Base-by-base conservation (phyloP, 2,888 invertebrate species). In the Zaprionus lineosus region DNA sequence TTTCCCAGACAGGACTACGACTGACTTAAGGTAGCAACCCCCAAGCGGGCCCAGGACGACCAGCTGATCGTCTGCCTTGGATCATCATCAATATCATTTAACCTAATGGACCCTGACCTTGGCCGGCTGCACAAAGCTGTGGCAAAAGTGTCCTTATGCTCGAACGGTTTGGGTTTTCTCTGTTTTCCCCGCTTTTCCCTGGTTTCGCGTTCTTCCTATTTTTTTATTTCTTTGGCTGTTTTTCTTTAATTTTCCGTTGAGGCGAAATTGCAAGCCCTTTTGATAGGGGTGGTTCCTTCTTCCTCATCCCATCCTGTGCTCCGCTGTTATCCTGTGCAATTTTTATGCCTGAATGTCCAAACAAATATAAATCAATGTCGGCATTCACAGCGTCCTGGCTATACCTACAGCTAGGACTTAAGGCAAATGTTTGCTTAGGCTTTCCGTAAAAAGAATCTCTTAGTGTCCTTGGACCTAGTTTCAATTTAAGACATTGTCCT, bases 31-130 rank as follows among this genome's bases (percentile, higher is more conserved):
- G 47, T 39, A 66, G 5, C 62, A 64, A 75, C 82, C 74, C 71
- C 67, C 46, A 37, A n/a, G 28, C 26, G 9, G 28, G 18, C 37
- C 34, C 26, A 39, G 15, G 15, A 53, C n/a, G n/a, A 40, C 81
- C 69, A 77, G 70, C 77, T 72, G 78, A 85, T 78, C 68, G 50
- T 36, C 34, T 19, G 33, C 43, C 16, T 31, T 40, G 18, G 18
- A 31, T 21, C 40, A 33, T 46, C 81, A 84, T 79, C 73, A 79
- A 84, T 85, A 83, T 81, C 83, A 86, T 88, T 87, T 88, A 87
- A 88, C 87, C 87, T 88, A 87, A 87, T 87, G 69, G 86, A 72
- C 82, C 78, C 86, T 88, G 87, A 87, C 87, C 87, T 75, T 68
- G 63, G 60, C 62, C 70, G 65, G 64, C 63, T 60, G 76, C 73